These are phyloP conservation scores for Drosophila teissieri DNA, from an alignment of 1,140 invertebrate genomes.

Conservation along the genomic window DNA sequence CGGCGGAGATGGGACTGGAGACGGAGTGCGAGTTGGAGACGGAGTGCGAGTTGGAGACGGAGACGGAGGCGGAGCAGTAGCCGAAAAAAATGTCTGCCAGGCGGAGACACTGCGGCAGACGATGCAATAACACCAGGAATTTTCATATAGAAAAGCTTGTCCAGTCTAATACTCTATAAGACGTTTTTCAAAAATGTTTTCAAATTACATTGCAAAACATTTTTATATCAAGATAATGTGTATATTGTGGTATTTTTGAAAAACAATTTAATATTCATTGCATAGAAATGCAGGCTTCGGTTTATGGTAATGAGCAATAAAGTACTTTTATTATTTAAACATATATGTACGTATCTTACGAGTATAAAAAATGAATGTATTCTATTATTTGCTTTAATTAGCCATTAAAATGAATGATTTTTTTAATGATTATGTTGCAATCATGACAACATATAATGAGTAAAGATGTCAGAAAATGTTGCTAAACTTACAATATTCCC, in stretches of 20 bases:
- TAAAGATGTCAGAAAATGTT: no score
- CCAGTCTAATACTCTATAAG: constrained; percentile 7
- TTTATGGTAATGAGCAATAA: no score
- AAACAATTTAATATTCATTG: no score
- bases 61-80: constrained; percentile 23
- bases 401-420: neutral
- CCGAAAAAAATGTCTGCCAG: constrained; percentile 54
- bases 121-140: constrained; percentile 65
- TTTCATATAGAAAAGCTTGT: neutral
- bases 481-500: no score
- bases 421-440: no score
- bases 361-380: neutral
- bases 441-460: no score
- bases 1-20: constrained; percentile 17
- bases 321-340: no score
- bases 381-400: neutral
- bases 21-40: constrained; percentile 31
- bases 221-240: neutral
- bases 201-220: no score
- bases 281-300: no score
- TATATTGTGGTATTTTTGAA: no score
- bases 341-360: no score
- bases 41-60: constrained; percentile 30
- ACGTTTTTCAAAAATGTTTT: no score
- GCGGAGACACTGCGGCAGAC: constrained; percentile 77